Conservation (phyloP, 2,797 vertebrate genomes). For the Potorous gilbertii region DNA sequence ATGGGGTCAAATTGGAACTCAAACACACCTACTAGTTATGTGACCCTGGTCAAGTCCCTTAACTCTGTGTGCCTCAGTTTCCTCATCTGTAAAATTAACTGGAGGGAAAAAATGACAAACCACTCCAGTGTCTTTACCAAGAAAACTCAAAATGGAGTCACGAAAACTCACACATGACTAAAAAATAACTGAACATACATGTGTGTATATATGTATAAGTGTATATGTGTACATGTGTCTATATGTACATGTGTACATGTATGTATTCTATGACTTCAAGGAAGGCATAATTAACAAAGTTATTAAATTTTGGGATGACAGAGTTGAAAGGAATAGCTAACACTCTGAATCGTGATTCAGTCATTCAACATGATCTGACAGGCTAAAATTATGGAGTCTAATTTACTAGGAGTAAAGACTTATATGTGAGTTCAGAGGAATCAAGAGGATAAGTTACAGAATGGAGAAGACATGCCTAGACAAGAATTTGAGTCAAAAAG, state of each 20-base stretch:
- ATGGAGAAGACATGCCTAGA: background rate
- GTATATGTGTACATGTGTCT: too few species aligned
- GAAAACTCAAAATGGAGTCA: background rate
- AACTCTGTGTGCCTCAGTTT: background rate
- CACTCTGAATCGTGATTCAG: background rate
- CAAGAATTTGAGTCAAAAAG: background rate
- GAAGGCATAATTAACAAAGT: background rate
- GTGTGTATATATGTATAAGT: accelerated
- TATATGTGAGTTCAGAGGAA: background rate
- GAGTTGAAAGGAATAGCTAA: background rate
- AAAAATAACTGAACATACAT: too few species aligned
- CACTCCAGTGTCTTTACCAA: background rate
- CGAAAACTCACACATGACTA: background rate
- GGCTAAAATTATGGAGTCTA: background rate
- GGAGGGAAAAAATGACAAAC: background rate
- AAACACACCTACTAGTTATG: background rate
- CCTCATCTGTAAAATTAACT: background rate
- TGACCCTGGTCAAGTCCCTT: background rate
- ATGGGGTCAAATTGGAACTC: background rate
- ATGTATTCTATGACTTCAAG: background rate
- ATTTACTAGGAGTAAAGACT: background rate
- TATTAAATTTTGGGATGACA: background rate
- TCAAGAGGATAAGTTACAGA: background rate
- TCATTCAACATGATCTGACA: background rate
- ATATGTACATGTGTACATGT: background rate